Conservation (phyloP, 2,797 vertebrate genomes). For the Scolopax rusticola region DNA sequence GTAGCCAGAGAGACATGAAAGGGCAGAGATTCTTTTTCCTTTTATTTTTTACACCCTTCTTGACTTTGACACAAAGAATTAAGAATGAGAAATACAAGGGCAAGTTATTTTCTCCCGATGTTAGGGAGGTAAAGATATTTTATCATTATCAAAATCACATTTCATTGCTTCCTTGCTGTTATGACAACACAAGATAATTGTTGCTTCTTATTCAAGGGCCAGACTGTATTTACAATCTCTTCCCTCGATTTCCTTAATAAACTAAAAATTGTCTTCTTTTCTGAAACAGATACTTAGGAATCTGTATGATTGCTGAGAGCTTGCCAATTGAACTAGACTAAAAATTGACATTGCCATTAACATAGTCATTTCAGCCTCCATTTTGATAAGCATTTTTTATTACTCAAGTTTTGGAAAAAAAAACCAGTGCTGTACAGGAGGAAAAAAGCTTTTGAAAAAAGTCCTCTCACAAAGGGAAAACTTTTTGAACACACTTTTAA, state of each 20-base stretch:
- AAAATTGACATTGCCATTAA: background rate
- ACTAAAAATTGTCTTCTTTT: background rate
- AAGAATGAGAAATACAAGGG: background rate
- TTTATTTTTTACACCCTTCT: background rate
- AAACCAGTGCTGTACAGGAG: background rate
- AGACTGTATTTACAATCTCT: background rate
- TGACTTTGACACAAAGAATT: background rate
- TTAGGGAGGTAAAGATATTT: background rate
- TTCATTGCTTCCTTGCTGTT: background rate
- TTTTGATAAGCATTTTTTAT: background rate
- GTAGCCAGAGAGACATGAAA: background rate
- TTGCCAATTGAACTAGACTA: background rate
- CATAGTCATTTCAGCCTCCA: background rate
- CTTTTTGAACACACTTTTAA: background rate
- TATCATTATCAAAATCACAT: background rate
- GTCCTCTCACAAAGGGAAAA: background rate
- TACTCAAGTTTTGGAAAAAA: background rate
- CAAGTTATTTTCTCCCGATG: background rate
- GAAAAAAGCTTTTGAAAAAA: background rate
- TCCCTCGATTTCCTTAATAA: background rate
- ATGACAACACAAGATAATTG: background rate
- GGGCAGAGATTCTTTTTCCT: background rate
- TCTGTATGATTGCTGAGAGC: background rate
- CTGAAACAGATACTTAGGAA: background rate
- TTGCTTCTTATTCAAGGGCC: background rate